phyloP scores from a whole-genome alignment of 2,113 vertebrate genomes.

The Charadrius vociferus region DNA sequence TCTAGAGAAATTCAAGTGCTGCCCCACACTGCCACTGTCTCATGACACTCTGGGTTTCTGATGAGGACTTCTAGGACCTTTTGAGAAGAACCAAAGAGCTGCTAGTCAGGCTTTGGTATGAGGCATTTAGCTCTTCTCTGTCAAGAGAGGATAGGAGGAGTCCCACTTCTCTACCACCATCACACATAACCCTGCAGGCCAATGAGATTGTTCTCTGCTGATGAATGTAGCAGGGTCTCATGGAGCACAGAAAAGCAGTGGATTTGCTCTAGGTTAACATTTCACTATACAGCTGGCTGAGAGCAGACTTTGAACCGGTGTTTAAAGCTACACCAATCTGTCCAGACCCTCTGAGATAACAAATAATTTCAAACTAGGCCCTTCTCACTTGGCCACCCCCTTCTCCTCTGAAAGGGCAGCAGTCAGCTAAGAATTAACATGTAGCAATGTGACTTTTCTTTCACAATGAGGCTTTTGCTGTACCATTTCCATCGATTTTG shows the following conservation, averaged over 20 bases:
- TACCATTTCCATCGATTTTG: slow-evolving; percentile 42
- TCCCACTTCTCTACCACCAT: background rate
- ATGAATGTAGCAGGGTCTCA: background rate
- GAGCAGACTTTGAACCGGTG: background rate
- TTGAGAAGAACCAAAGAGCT: background rate
- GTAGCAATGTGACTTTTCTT: background rate
- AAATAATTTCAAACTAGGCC: background rate
- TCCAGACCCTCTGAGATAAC: background rate
- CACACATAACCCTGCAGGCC: background rate
- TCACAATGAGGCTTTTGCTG: slow-evolving; percentile 4
- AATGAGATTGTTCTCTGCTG: background rate
- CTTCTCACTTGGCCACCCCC: background rate
- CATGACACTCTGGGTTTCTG: background rate
- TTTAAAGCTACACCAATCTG: background rate
- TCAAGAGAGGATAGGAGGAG: background rate
- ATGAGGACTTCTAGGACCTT: background rate
- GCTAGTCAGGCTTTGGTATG: background rate
- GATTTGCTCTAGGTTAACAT: background rate
- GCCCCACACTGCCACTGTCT: background rate
- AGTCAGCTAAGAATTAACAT: background rate
- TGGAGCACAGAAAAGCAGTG: background rate
- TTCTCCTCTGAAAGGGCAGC: background rate
- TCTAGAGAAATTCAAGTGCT: background rate
- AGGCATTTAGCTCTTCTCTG: background rate
- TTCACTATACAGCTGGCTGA: background rate